Conservation (phyloP, 2,113 vertebrate genomes). For the Perccottus glenii region DNA sequence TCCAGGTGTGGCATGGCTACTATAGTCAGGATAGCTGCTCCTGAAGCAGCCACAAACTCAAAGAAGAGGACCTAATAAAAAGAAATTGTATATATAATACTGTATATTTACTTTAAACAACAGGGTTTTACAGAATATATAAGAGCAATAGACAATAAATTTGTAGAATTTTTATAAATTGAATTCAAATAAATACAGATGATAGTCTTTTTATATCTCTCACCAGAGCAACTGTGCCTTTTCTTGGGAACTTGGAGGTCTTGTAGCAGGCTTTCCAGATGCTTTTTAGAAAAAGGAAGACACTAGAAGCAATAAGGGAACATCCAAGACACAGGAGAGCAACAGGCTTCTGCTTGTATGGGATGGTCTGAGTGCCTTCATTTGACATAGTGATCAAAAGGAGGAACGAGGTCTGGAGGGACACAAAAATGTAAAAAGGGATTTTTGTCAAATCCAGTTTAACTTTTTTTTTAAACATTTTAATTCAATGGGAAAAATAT, state of each 20-base stretch:
- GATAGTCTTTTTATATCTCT: slow-evolving; percentile 8
- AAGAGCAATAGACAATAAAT: not conserved
- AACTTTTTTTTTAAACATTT: too few relatives aligned
- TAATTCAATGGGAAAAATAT: too few relatives aligned
- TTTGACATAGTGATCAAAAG: slow-evolving; percentile 63
- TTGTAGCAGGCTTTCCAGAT: slow-evolving; percentile 70
- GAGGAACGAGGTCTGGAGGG: slow-evolving; percentile 59
- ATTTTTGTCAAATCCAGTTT: too few relatives aligned
- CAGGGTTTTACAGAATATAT: not conserved
- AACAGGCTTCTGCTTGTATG: slow-evolving; percentile 40
- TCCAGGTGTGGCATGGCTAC: slow-evolving; percentile 76
- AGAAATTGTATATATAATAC: not conserved
- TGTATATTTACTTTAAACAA: rapidly evolving
- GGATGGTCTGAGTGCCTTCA: slow-evolving; percentile 37
- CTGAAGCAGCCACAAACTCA: slow-evolving; percentile 59
- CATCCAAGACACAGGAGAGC: slow-evolving; percentile 62
- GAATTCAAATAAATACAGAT: too few relatives aligned
- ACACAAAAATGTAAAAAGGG: not conserved
- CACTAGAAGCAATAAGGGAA: slow-evolving; percentile 49
- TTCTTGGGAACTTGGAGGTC: slow-evolving; percentile 50
- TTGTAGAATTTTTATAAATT: too few relatives aligned
- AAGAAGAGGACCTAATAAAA: slow-evolving; percentile 64
- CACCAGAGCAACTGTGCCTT: slow-evolving; percentile 42
- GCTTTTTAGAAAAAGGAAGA: slow-evolving; percentile 66
- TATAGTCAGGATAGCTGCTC: slow-evolving; percentile 64